Conservation (phyloP, 2,797 vertebrate species). For the Sus cebifrons region DNA sequence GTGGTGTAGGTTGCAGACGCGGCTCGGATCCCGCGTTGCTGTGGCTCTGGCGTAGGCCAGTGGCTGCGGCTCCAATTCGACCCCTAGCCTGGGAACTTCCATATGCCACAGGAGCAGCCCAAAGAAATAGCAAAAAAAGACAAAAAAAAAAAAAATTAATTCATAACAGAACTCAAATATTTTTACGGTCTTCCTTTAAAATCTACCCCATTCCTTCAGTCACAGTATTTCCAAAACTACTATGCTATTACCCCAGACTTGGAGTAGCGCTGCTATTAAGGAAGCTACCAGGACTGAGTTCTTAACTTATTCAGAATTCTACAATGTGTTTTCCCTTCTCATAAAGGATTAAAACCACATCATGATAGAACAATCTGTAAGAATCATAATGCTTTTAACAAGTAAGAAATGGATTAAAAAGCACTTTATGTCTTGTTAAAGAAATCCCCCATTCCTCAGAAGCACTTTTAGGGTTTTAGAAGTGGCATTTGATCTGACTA, state of each 20-base stretch:
- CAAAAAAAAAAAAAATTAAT: conserved; percentile 25
- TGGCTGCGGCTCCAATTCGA: too few relatives aligned
- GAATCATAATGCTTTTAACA: conserved; percentile 88
- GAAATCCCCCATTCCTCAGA: conserved; percentile 89
- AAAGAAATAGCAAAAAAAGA: too few relatives aligned
- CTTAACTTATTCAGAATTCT: conserved; percentile 86
- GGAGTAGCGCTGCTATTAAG: neutral
- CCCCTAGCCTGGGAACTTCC: too few relatives aligned
- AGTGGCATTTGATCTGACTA: conserved; percentile 90
- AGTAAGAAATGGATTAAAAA: conserved; percentile 91
- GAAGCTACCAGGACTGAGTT: conserved; percentile 32
- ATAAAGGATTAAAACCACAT: conserved; percentile 85
- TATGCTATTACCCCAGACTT: neutral
- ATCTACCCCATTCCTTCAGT: neutral
- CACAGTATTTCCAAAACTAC: neutral
- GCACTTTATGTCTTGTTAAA: conserved; percentile 90
- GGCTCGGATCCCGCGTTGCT: too few relatives aligned
- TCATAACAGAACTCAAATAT: conserved; percentile 18
- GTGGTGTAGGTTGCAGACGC: too few relatives aligned
- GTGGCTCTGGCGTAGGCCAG: too few relatives aligned
- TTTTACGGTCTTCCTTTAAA: conserved; percentile 45
- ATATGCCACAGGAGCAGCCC: too few relatives aligned
- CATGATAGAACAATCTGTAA: conserved; percentile 85
- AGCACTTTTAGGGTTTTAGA: conserved; percentile 90
- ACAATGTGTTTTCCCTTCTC: conserved; percentile 76